phyloP scores from a whole-genome alignment of 2,888 invertebrate species.

The Ceratothoa steindachneri region DNA sequence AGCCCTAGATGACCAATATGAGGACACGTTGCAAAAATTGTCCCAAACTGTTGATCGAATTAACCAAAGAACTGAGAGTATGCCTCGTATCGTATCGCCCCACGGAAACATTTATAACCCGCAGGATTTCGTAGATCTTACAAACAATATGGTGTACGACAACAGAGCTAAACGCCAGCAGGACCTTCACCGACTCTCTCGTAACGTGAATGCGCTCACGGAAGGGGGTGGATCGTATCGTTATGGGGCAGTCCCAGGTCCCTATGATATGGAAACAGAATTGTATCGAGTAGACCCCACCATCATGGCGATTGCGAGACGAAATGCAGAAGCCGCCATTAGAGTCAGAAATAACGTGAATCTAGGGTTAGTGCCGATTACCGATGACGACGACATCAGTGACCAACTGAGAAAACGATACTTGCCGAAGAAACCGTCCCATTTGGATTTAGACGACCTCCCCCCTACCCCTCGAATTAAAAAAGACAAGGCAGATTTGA shows the following conservation, averaged over 20 bases:
- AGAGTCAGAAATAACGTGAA: neutral
- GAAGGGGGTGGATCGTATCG: neutral
- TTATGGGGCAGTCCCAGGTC: neutral
- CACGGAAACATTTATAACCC: neutral
- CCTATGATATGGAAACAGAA: neutral
- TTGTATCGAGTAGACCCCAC: neutral
- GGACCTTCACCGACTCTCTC: neutral
- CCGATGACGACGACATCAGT: slow-evolving; percentile 2
- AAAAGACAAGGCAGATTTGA: slow-evolving; percentile 17
- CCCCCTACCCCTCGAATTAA: neutral
- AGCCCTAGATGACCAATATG: slow-evolving; percentile 34
- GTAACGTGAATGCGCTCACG: neutral
- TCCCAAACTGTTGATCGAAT: slow-evolving; percentile 25
- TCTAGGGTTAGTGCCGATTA: neutral
- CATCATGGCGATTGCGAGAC: neutral
- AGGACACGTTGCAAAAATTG: slow-evolving; percentile 25
- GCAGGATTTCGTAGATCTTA: neutral
- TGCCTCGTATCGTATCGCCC: neutral
- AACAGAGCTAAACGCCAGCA: slow-evolving; percentile 1
- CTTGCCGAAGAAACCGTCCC: neutral
- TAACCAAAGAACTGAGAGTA: slow-evolving; percentile 17
- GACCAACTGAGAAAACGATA: slow-evolving; percentile 6
- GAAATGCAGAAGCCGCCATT: slow-evolving; percentile 1
- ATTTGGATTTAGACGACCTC: neutral
- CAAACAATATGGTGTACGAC: neutral